Conservation (phyloP, 1,140 invertebrate species). For the Diplogasteroides magnus region DNA sequence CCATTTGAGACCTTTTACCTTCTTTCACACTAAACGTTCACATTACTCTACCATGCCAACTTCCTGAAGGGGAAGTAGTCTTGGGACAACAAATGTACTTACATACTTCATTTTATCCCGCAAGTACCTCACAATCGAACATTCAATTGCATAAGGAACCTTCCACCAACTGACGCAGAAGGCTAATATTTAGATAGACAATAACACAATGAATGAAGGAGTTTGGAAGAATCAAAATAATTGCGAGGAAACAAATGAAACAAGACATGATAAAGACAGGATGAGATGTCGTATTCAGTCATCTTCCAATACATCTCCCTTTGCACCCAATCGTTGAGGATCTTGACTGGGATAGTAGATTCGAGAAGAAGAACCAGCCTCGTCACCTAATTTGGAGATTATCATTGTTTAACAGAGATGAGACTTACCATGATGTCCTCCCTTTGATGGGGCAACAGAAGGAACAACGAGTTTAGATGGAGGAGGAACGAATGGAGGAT, state of each 20-base stretch:
- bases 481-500: conserved; percentile 3
- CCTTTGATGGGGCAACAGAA: conserved; percentile 15
- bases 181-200: not conserved
- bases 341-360: conserved; percentile 54
- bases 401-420: not conserved
- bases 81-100: too few species aligned
- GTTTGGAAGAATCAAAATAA: not conserved
- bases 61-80: too few species aligned
- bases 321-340: conserved; percentile 50
- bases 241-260: conserved; percentile 4
- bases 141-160: too few species aligned
- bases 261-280: too few species aligned
- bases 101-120: too few species aligned
- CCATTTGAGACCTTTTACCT: too few species aligned
- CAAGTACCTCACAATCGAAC: too few species aligned
- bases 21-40: too few species aligned
- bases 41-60: too few species aligned
- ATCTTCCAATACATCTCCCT: conserved; percentile 39
- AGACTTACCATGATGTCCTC: not conserved
- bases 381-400: conserved; percentile 4
- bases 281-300: conserved; percentile 12
- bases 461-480: conserved; percentile 32
- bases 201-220: not conserved
- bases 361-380: conserved; percentile 9
- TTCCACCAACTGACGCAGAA: not conserved